phyloP scores from a whole-genome alignment of 2,888 invertebrate genomes.

The Molanna angustata region DNA sequence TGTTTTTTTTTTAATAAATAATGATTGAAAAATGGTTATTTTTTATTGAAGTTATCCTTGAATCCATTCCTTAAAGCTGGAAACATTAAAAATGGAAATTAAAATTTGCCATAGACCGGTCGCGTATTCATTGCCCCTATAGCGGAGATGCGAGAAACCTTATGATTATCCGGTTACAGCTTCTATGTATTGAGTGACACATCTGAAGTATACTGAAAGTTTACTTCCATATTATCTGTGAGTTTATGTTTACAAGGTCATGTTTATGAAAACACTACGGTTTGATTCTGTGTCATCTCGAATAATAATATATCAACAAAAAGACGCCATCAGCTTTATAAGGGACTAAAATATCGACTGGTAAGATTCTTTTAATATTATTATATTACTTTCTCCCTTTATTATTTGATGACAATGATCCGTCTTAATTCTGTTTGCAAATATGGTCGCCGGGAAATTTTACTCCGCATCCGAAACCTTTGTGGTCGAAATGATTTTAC shows the following conservation, averaged over 20 bases:
- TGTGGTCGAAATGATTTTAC: neutral
- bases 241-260: conserved; percentile 33
- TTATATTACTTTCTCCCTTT: neutral
- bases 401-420: conserved; percentile 6
- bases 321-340: conserved; percentile 22
- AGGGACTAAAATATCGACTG: conserved; percentile 6
- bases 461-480: neutral
- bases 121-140: too few species aligned
- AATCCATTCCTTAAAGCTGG: too few species aligned
- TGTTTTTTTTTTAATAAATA: too few species aligned
- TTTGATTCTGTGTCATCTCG: conserved; percentile 25
- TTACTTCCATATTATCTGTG: neutral
- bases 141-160: too few species aligned
- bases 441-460: conserved; percentile 17
- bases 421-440: conserved; percentile 1
- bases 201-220: too few species aligned
- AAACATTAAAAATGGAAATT: too few species aligned
- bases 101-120: too few species aligned
- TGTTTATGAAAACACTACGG: conserved; percentile 31
- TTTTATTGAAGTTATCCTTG: too few species aligned
- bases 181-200: too few species aligned
- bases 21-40: too few species aligned
- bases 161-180: too few species aligned
- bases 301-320: conserved; percentile 25
- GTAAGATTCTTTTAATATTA: conserved; percentile 18